These are phyloP conservation scores for Pluvialis apricaria DNA, from an alignment of 2,113 vertebrate species.

Conservation along the genomic window DNA sequence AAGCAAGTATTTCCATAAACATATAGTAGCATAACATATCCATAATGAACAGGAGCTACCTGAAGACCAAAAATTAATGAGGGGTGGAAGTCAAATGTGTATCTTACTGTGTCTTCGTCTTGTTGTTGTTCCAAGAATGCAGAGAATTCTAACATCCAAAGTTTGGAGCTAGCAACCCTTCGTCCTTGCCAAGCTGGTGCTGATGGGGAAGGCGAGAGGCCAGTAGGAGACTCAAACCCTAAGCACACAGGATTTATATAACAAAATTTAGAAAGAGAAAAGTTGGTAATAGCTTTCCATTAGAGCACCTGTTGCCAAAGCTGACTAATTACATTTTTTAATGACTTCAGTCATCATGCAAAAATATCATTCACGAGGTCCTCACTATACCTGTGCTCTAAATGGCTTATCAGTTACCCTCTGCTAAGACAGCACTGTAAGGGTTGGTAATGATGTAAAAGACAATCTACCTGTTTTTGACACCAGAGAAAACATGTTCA, in stretches of 20 bases:
- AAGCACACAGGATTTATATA: background rate
- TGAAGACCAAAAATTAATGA: background rate
- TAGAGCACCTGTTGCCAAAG: background rate
- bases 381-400: background rate
- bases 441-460: background rate
- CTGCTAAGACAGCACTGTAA: background rate
- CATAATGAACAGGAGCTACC: background rate
- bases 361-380: background rate
- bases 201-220: constrained; percentile 79
- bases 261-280: background rate
- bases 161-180: constrained; percentile 89
- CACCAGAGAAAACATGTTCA: background rate
- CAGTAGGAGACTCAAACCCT: constrained; percentile 87
- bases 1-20: background rate
- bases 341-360: background rate
- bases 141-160: constrained; percentile 94
- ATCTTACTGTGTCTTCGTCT: constrained; percentile 88
- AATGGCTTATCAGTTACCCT: background rate
- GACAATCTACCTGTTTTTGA: background rate
- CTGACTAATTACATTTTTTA: background rate
- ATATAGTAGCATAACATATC: background rate
- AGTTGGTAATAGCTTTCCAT: background rate
- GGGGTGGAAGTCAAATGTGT: background rate
- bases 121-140: constrained; percentile 93
- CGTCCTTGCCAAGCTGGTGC: constrained; percentile 90